These are phyloP conservation scores for Ptychodera flava DNA, from an alignment of 35 echinoderm and acorn worm genomes.

Conservation along the genomic window DNA sequence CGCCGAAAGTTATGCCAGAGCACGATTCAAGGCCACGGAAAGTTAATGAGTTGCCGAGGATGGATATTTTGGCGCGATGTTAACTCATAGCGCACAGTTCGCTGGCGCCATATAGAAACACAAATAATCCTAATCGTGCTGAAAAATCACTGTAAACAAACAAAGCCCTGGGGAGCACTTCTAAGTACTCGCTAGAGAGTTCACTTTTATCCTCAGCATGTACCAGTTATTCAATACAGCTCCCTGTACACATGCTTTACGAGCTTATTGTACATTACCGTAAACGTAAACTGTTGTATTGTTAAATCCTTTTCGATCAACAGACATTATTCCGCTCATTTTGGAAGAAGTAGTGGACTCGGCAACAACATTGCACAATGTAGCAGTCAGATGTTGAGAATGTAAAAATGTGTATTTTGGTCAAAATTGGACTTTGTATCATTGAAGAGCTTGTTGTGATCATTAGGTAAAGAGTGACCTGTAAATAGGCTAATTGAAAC, in stretches of 20 bases:
- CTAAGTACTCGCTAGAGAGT: neutral
- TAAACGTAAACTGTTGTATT: too few species aligned
- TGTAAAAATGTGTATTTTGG: too few species aligned
- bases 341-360: too few species aligned
- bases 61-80: neutral
- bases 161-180: neutral
- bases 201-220: neutral
- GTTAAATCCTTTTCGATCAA: too few species aligned
- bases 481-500: too few species aligned
- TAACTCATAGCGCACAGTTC: neutral
- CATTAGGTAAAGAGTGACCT: too few species aligned
- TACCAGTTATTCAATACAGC: neutral
- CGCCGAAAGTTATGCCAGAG: neutral
- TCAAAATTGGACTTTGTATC: too few species aligned
- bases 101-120: neutral
- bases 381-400: too few species aligned
- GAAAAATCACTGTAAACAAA: neutral
- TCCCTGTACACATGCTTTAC: neutral
- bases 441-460: too few species aligned
- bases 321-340: too few species aligned
- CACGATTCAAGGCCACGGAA: neutral
- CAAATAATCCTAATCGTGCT: neutral
- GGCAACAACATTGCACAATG: too few species aligned
- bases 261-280: neutral
- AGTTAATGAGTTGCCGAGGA: too few species aligned